These are phyloP conservation scores for Sarcophaga rosellei DNA, from an alignment of 2,888 invertebrate species.

Conservation along the genomic window DNA sequence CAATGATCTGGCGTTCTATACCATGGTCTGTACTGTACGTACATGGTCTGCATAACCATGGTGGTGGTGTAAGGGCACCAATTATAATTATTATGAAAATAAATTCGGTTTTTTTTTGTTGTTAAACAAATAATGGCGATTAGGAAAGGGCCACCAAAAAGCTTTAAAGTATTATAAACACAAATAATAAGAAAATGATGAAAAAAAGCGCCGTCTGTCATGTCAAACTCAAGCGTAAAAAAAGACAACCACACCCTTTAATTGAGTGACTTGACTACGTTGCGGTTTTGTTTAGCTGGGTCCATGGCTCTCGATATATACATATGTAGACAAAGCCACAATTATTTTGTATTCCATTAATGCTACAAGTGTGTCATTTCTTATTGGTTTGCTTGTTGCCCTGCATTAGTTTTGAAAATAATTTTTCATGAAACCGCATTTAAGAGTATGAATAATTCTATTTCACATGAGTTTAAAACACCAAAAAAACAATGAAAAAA, in stretches of 20 bases:
- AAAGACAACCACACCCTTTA: constrained; percentile 56
- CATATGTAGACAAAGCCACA: constrained; percentile 29
- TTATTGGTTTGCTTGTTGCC: background rate
- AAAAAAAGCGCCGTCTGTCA: constrained; percentile 5
- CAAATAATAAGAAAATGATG: background rate
- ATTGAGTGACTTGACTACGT: constrained; percentile 11
- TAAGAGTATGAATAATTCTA: constrained; percentile 37
- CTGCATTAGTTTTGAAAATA: constrained; percentile 1
- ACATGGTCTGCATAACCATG: background rate
- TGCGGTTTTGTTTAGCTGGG: constrained; percentile 8
- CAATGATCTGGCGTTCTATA: constrained; percentile 46
- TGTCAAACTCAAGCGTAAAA: constrained; percentile 34
- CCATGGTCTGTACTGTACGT: background rate
- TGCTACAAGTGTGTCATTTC: constrained; percentile 46
- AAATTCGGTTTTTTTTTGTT: too few relatives aligned
- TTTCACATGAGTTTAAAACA: constrained; percentile 40
- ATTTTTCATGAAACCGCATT: constrained; percentile 28
- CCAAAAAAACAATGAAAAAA: too few relatives aligned
- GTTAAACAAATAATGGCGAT: background rate
- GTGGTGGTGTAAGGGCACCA: constrained; percentile 51
- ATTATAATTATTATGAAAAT: constrained; percentile 47
- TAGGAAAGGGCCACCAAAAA: constrained; percentile 52
- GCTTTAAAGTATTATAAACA: constrained; percentile 39
- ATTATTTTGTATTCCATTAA: constrained; percentile 35
- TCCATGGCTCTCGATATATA: background rate